Percentiles rank a stretch among this genome's conserved stretches.
These are phyloP conservation scores for Elaphurus davidianus DNA, from an alignment of 2,113 vertebrate genomes.

Conservation along the genomic window DNA sequence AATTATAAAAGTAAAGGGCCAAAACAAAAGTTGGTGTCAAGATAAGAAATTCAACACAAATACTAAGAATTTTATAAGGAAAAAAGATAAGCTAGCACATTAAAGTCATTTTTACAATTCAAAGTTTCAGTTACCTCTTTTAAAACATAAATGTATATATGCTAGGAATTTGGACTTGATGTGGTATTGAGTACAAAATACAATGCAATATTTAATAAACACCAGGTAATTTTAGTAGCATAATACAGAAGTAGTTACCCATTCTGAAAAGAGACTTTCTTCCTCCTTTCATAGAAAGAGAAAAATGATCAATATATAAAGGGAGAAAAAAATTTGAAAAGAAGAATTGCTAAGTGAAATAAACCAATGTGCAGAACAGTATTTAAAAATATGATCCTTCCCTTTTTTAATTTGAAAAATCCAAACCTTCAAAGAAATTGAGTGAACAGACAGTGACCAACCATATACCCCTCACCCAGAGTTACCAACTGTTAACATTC, in stretches of 20 bases:
- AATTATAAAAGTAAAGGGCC: not conserved
- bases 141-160: not conserved
- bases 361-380: not conserved
- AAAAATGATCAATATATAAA: not conserved
- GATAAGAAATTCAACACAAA: not conserved
- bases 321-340: not conserved
- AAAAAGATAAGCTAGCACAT: not conserved
- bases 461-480: not conserved
- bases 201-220: not conserved
- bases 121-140: not conserved
- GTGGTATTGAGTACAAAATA: not conserved
- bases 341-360: not conserved
- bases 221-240: not conserved
- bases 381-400: not conserved
- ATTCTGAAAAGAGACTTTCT: not conserved
- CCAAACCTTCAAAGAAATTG: not conserved
- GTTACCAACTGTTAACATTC: not conserved
- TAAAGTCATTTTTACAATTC: not conserved
- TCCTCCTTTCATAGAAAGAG: not conserved
- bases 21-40: not conserved
- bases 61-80: not conserved
- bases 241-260: not conserved
- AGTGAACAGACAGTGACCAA: not conserved
- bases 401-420: not conserved
- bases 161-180: not conserved